Percentiles rank a stretch among this genome's conserved stretches.
phyloP scores from a whole-genome alignment of 2,113 vertebrate genomes.

The Chloroceryle aenea region DNA sequence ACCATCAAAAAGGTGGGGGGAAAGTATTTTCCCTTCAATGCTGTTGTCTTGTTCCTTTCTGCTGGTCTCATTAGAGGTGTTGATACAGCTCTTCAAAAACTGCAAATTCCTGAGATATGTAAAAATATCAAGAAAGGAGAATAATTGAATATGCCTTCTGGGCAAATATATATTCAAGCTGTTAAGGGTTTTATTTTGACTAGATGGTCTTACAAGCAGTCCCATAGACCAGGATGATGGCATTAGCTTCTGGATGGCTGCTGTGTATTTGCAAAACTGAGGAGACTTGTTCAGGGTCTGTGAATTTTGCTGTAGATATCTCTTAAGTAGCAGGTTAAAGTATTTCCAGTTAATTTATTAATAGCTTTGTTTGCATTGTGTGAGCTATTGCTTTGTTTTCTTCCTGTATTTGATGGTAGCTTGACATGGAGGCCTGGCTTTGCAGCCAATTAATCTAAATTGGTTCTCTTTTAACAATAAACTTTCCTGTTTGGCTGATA shows the following conservation, averaged over 20 bases:
- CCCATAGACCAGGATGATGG: background rate
- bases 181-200: background rate
- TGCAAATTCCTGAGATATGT: background rate
- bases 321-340: background rate
- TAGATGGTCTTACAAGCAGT: background rate
- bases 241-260: background rate
- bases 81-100: background rate
- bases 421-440: slow-evolving; percentile 14
- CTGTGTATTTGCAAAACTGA: background rate
- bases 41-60: background rate
- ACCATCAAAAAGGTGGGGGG: too few species aligned
- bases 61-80: background rate
- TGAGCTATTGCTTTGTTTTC: slow-evolving; percentile 33
- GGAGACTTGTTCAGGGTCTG: background rate
- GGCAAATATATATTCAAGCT: background rate
- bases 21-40: background rate
- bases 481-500: slow-evolving; percentile 46
- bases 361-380: background rate
- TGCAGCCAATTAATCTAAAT: slow-evolving; percentile 34
- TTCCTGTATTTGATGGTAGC: slow-evolving; percentile 23
- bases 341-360: slow-evolving; percentile 27
- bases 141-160: background rate
- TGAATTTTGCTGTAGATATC: background rate
- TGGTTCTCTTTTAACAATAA: slow-evolving; percentile 48
- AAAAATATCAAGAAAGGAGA: background rate